Base-by-base conservation (phyloP, 2,888 invertebrate species). In the Lymantria monacha region DNA sequence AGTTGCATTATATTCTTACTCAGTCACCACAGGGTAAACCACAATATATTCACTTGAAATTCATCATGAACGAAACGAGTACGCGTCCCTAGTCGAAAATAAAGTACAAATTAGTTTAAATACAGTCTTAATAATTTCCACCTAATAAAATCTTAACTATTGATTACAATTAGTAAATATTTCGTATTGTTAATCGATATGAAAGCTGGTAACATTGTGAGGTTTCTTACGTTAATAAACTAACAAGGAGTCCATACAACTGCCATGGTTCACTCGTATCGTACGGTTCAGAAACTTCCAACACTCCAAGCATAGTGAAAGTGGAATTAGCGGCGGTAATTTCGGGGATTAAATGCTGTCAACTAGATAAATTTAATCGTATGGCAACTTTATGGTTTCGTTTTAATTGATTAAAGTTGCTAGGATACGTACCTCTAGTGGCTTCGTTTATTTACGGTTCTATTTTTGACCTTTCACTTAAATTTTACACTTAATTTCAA, bases 251-350 rank as follows among this genome's bases (percentile, higher is more conserved):
- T 44, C 67, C 66, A 0, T 67, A 66, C 42, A 61, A 66, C 40
- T 64, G 65, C 61, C 5, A 7, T 47, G 51, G 51, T 67, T 51
- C 46, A 50, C 11, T 42, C 31, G n/a, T 22, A 22, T 22, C 5
- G 44, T 14, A 63, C 55, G 61, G 69, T 56, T 68, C 69, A 68
- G 22, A 61, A 59, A 51, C 46, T 55, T 41, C 13, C 30, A 37
- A 44, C 48, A 50, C 40, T 44, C 38, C 38, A 9, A n/a, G n/a
- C 12, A 12, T 8, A 7, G 41, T 45, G 41, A 9, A 14, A 30
- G 12, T 45, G 49, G 40, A 13, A 12, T 30, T 41, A 43, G 31
- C 10, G 48, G 42, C 46, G 37, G 52, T 30, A 42, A 44, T 44
- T 55, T 63, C 42, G 56, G 56, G 49, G 56, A 58, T 67, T 62